Base-by-base conservation (phyloP, 2,888 invertebrate species). In the Mesochorus sp. region DNA sequence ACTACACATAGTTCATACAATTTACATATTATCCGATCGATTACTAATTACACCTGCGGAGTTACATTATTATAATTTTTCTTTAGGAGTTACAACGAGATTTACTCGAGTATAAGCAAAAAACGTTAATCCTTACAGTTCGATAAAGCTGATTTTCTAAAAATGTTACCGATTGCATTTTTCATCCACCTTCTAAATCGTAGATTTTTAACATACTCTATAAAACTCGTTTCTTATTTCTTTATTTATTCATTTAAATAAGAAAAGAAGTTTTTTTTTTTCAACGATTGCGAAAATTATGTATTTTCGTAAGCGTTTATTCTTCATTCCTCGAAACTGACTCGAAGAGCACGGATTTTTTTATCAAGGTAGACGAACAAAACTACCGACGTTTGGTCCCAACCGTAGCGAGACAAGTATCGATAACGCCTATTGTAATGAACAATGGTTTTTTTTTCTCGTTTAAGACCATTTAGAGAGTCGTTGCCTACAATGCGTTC, bases 351-450 rank as follows among this genome's bases (percentile, higher is more conserved):
- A n/a, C 19, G 47, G 26, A 37, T 47, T 34, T 19, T n/a, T n/a
- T n/a, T n/a, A n/a, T n/a, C 2, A 67, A 67, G 71, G 34, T 37
- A 42, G 24, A 62, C 64, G 73, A 51, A 51, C 62, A 78, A 34
- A 79, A 78, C 74, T 72, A 71, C 71, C 81, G 80, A 82, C 81
- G 79, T 81, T 84, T 84, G 84, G 85, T 84, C 84, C 85, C 83
- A 84, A 84, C 83, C 83, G 82, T 81, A 82, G 79, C 84, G 82
- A 83, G 81, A 83, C 81, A 80, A 81, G 78, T 64, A 61, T 51
- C 3, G 10, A 75, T 19, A 51, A 61, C 49, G 70, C 42, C 49
- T 72, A 75, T 67, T 62, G 61, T 49, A 70, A 72, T 39, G 21
- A 19, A 17, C 17, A 31, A 21, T 17, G 24, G 49, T 37, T 37